Conservation (phyloP, 2,797 vertebrate species). For the Rhincodon typus region DNA sequence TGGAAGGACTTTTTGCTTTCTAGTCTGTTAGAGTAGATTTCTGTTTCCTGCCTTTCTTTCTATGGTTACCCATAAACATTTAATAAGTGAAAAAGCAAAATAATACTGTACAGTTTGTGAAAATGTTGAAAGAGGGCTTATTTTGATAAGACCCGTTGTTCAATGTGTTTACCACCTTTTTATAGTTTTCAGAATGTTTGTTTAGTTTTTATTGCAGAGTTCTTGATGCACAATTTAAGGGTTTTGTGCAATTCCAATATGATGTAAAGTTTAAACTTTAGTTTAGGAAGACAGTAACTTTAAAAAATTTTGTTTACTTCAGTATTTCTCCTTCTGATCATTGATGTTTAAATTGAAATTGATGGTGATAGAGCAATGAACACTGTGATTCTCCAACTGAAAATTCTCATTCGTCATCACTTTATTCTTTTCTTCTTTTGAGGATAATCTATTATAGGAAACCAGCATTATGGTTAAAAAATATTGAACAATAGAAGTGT, state of each 20-base stretch:
- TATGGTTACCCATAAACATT: neutral
- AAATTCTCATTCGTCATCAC: neutral
- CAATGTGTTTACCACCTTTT: neutral
- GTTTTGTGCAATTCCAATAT: neutral
- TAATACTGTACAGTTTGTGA: neutral
- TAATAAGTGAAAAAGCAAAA: neutral
- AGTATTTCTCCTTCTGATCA: slow-evolving; percentile 3
- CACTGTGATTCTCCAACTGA: neutral
- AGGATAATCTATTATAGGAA: neutral
- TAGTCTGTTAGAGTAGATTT: neutral
- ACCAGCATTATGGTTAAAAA: neutral
- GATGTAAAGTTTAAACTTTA: neutral
- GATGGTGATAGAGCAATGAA: neutral
- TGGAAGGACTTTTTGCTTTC: neutral
- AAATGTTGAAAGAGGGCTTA: neutral
- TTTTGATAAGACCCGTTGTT: neutral
- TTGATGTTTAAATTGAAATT: neutral
- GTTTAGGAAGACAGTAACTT: neutral
- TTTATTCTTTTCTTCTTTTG: neutral
- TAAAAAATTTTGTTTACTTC: neutral
- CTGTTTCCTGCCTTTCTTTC: neutral
- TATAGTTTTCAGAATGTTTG: neutral
- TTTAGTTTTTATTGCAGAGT: neutral
- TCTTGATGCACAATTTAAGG: neutral
- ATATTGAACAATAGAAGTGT: neutral